These are phyloP conservation scores for Polylopha cassiicola DNA, from an alignment of 2,888 invertebrate species.

Conservation along the genomic window DNA sequence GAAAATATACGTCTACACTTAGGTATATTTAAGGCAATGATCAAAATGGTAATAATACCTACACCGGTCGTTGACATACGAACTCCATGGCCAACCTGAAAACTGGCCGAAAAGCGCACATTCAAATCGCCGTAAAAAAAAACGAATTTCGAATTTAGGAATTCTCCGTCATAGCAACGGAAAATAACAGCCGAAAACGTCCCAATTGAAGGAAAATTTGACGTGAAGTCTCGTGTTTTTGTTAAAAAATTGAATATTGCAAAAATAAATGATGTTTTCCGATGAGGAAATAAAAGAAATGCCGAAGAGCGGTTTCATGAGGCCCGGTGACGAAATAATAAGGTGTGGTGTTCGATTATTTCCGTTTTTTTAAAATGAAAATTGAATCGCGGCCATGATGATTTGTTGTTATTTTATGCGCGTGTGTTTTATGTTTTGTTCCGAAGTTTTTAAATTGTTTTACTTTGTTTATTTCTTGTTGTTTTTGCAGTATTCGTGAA, in stretches of 20 bases:
- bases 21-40: too few species aligned
- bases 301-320: slow-evolving; percentile 57
- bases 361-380: slow-evolving; percentile 32
- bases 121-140: slow-evolving; percentile 25
- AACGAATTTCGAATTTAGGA: slow-evolving; percentile 41
- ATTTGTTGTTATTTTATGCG: slow-evolving; percentile 38
- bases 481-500: slow-evolving; percentile 57
- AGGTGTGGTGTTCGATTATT: slow-evolving; percentile 55
- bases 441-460: slow-evolving; percentile 25
- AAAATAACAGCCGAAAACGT: slow-evolving; percentile 49
- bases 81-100: slow-evolving; percentile 17
- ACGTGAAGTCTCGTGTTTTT: slow-evolving; percentile 51
- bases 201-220: slow-evolving; percentile 53
- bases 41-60: too few species aligned
- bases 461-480: slow-evolving; percentile 23
- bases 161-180: slow-evolving; percentile 54
- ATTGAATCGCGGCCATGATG: slow-evolving; percentile 43
- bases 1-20: too few species aligned
- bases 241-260: slow-evolving; percentile 71
- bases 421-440: slow-evolving; percentile 33
- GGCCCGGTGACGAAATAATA: slow-evolving; percentile 67
- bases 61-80: too few species aligned
- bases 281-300: slow-evolving; percentile 72
- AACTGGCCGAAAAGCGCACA: slow-evolving; percentile 9
- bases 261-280: slow-evolving; percentile 71